Evolutionary conservation across 2,113 vertebrate genomes (phyloP).

Genomic region (Marmota monax): DNA sequence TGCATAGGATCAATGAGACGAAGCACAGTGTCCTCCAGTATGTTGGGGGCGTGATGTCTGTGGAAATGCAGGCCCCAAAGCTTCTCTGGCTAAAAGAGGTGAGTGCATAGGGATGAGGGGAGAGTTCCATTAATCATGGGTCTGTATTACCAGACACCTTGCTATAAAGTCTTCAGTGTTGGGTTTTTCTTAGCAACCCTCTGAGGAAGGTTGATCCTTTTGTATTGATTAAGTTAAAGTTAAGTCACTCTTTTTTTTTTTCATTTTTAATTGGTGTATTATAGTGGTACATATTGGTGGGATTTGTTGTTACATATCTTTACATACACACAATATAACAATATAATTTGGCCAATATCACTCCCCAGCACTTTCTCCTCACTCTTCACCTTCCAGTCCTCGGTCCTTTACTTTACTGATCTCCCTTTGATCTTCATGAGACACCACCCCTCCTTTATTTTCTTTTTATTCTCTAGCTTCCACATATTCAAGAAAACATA

Average conservation of each 20-base stretch:
- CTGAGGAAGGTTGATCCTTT: background rate
- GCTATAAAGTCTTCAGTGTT: background rate
- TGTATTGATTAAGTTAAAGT: conserved; percentile 38
- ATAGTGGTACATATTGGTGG: no score
- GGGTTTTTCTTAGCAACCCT: background rate
- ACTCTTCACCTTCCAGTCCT: no score
- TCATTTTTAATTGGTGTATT: no score
- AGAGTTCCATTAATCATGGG: background rate
- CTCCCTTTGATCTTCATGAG: no score
- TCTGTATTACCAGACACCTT: background rate
- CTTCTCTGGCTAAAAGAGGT: conserved; percentile 98
- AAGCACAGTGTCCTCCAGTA: conserved; percentile 90
- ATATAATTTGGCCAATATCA: no score
- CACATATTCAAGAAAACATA: no score
- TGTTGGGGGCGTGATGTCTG: conserved; percentile 96
- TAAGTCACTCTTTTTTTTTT: background rate
- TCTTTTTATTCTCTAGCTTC: no score
- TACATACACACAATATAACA: no score
- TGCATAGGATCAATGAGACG: conserved; percentile 90
- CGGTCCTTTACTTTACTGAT: no score
- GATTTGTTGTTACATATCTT: no score
- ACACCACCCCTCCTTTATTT: no score
- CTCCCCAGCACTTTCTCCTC: background rate
- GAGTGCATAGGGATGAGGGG: conserved; percentile 59
- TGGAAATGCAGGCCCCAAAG: conserved; percentile 98